Base-by-base conservation (phyloP, 2,113 vertebrate species). In the Setophaga petechia region DNA sequence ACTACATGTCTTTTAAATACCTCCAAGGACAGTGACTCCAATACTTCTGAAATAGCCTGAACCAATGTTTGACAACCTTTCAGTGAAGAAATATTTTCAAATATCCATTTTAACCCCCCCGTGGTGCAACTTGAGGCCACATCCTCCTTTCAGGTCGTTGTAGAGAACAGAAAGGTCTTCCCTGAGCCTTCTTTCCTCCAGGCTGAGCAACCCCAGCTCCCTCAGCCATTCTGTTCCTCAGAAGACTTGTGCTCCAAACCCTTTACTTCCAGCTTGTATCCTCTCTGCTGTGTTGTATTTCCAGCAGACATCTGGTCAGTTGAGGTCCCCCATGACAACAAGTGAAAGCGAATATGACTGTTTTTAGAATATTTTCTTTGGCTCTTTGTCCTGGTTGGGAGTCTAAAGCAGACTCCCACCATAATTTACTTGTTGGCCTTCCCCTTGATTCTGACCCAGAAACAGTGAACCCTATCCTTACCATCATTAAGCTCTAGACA, bases 301-400 rank as follows among this genome's bases (percentile, higher is more conserved):
- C 30, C 41, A 89, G 71, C 24, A 89, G 63, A 47, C 4, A 83
- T 41, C n/a, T 47, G 14, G 14, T 69, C 18, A 83, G 14, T 27
- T 47, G 21, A 75, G 47, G 46, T n/a, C 16, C 46, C 8, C 28
- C 11, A 47, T 19, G 16, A 47, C 39, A 75, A 59, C 39, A 90
- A 55, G 14, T 5, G 15, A 27, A n/a, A 83, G 35, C 0, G 0
- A 69, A 35, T 49, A 41, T 27, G 21, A 49, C 21, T 76, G 15
- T 47, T 83, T 14, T 31, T 2, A 37, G 25, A 69, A 35, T 37
- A 63, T 63, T 84, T 69, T 37, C 5, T 63, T 68, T 49, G 49
- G 11, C 18, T 57, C 41, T 69, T 90, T 54, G 16, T 37, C 15
- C 22, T 47, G 22, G 7, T 8, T 84, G 35, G 41, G 49, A 63